These are phyloP conservation scores for Lasiommata megera DNA, from an alignment of 2,888 invertebrate species.

Conservation along the genomic window DNA sequence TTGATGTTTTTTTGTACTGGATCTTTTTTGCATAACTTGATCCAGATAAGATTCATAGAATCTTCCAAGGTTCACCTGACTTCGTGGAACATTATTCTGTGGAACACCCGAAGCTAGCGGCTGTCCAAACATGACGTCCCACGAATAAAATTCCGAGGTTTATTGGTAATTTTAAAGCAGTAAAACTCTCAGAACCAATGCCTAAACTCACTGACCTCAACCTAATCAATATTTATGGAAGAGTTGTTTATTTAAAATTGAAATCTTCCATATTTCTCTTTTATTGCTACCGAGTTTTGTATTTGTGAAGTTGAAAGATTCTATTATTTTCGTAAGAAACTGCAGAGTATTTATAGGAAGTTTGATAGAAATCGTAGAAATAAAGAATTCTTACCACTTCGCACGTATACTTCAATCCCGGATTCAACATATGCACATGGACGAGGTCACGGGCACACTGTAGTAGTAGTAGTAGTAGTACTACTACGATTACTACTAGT, in stretches of 20 bases:
- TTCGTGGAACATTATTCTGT: constrained; percentile 27
- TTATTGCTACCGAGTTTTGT: neutral
- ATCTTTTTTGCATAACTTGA: no score
- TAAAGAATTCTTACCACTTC: no score
- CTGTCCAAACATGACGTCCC: constrained; percentile 11
- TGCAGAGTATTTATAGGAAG: no score
- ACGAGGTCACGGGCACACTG: no score
- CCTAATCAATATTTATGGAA: neutral
- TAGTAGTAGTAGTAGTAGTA: no score
- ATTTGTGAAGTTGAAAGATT: neutral
- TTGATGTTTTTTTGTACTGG: no score
- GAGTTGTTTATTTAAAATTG: neutral
- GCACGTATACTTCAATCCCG: no score
- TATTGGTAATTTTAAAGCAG: constrained; percentile 10
- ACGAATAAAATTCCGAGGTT: constrained; percentile 18
- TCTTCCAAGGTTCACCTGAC: constrained; percentile 16
- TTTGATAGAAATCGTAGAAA: no score
- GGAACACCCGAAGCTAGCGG: constrained; percentile 17
- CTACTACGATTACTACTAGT: no score
- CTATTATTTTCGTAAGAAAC: neutral
- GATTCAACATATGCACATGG: no score
- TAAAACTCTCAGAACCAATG: constrained; percentile 2
- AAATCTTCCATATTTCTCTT: neutral
- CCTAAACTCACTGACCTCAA: constrained; percentile 1
- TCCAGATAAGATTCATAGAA: constrained; percentile 30